phyloP scores from a whole-genome alignment of 2,888 invertebrate genomes.

The Eumacrocentrus americanus region DNA sequence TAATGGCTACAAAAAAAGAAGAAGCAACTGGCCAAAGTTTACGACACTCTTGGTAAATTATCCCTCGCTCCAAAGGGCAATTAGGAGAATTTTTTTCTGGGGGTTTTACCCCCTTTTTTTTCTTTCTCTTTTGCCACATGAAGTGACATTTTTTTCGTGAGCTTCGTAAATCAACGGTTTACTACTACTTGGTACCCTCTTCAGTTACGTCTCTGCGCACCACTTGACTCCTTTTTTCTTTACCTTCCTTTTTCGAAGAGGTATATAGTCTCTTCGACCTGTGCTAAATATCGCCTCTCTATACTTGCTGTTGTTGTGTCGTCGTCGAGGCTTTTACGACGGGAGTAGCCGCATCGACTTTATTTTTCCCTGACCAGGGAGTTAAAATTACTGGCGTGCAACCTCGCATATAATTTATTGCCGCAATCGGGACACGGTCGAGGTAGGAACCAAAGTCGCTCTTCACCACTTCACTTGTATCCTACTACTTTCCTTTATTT shows the following conservation, averaged over 20 bases:
- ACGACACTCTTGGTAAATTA: no score
- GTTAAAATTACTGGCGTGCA: conserved; percentile 43
- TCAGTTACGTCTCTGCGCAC: conserved; percentile 8
- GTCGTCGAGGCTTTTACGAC: conserved; percentile 33
- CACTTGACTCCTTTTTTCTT: background rate
- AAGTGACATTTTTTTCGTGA: conserved; percentile 29
- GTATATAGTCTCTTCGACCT: no score
- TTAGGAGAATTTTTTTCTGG: no score
- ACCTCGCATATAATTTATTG: conserved; percentile 43
- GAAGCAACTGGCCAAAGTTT: no score
- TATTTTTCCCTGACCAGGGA: conserved; percentile 33
- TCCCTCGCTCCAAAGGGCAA: no score
- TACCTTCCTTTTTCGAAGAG: background rate
- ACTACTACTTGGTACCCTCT: conserved; percentile 20
- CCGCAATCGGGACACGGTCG: conserved; percentile 40
- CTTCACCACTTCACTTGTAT: background rate
- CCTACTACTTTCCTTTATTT: no score
- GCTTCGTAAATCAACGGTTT: conserved; percentile 43
- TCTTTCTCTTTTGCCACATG: conserved; percentile 33
- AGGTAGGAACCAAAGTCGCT: no score
- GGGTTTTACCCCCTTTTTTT: conserved; percentile 29
- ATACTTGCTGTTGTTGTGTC: conserved; percentile 6
- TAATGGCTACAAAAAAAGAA: no score
- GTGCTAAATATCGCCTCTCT: no score
- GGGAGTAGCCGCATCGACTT: conserved; percentile 33